Percentiles rank a stretch among this genome's conserved stretches.
phyloP scores from a whole-genome alignment of 2,797 vertebrate species.

The Tadarida brasiliensis region DNA sequence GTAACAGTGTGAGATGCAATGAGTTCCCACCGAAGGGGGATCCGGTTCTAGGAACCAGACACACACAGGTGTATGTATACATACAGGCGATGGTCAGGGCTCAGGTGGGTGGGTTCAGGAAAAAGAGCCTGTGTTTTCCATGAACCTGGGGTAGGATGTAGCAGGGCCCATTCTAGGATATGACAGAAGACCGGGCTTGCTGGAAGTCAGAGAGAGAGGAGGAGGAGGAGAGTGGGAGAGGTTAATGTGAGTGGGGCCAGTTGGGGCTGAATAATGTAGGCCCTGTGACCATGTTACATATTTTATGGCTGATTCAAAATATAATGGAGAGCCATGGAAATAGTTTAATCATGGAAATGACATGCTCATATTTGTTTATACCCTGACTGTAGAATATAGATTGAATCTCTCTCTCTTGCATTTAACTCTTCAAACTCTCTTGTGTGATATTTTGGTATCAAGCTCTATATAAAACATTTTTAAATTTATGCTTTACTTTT shows the following conservation, averaged over 20 bases:
- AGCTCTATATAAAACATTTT: neutral
- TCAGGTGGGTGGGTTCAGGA: neutral
- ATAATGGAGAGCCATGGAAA: neutral
- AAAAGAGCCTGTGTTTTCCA: neutral
- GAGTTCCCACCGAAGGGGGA: neutral
- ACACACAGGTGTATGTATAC: neutral
- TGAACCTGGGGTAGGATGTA: neutral
- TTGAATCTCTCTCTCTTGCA: neutral
- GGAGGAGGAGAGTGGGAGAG: neutral
- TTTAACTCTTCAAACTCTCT: neutral
- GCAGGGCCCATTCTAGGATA: neutral
- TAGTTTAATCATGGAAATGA: neutral
- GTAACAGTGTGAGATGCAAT: neutral
- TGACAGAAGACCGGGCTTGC: neutral
- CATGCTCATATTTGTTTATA: neutral
- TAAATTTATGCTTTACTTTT: constrained; percentile 1
- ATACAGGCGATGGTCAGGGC: neutral
- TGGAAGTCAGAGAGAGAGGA: neutral
- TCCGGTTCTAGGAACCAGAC: neutral
- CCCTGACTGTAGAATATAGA: neutral
- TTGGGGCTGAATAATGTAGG: neutral
- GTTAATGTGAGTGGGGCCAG: neutral
- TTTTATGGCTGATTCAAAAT: neutral
- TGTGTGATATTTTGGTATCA: neutral
- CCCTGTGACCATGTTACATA: neutral